phyloP scores from a whole-genome alignment of 1,140 invertebrate genomes.

The Gonioctena quinquepunctata region DNA sequence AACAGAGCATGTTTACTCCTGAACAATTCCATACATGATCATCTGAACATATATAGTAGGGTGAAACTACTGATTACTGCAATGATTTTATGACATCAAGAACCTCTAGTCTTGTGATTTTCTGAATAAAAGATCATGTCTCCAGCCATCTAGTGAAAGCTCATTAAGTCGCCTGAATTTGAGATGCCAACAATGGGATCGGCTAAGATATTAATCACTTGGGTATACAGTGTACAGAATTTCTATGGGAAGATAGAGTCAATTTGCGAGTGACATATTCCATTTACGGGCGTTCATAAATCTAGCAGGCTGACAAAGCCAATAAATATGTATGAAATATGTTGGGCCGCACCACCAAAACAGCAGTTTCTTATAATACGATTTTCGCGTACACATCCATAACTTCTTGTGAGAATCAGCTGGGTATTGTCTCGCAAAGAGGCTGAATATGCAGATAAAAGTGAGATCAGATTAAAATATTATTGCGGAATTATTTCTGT shows the following conservation, averaged over 20 bases:
- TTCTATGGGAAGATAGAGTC: conserved; percentile 26
- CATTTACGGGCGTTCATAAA: conserved; percentile 38
- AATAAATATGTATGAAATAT: conserved; percentile 44
- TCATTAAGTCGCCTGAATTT: too few species aligned
- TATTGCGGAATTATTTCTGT: too few species aligned
- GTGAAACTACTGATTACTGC: too few species aligned
- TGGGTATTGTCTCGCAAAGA: neutral
- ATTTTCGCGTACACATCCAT: conserved; percentile 30
- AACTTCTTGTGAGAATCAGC: conserved; percentile 29
- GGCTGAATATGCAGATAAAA: too few species aligned
- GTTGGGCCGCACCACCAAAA: conserved; percentile 23
- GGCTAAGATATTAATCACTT: neutral
- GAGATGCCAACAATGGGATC: neutral
- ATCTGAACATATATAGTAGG: too few species aligned
- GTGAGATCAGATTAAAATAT: too few species aligned
- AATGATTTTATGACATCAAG: too few species aligned
- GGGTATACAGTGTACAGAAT: neutral
- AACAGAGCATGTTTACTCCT: too few species aligned
- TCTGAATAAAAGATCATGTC: too few species aligned
- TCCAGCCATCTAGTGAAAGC: too few species aligned
- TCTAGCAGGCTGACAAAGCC: conserved; percentile 29
- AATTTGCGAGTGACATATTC: conserved; percentile 42
- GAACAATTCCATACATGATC: too few species aligned
- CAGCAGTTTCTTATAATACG: conserved; percentile 35
- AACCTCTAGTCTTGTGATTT: too few species aligned